These are phyloP conservation scores for Dione juno DNA, from an alignment of 2,888 invertebrate genomes.

Conservation along the genomic window DNA sequence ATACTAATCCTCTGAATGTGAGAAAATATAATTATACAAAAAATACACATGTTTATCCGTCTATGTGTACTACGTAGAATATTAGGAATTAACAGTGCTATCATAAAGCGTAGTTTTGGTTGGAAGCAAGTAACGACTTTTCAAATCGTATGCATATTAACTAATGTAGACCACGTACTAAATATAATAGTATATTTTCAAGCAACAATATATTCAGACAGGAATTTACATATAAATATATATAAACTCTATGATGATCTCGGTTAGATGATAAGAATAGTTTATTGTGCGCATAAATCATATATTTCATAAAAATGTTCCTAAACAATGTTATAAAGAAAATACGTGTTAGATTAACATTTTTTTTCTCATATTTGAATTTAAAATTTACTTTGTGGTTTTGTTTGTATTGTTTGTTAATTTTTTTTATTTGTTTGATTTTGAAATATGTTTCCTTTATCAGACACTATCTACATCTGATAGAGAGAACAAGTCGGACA, in stretches of 20 bases:
- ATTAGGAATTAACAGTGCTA: background rate
- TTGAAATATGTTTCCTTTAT: too few relatives aligned
- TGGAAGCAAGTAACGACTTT: background rate
- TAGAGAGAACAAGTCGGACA: too few relatives aligned
- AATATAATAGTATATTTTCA: background rate
- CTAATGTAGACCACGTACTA: background rate
- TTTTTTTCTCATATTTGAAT: too few relatives aligned
- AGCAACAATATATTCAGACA: conserved; percentile 2
- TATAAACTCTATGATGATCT: conserved; percentile 10
- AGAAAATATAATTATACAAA: too few relatives aligned
- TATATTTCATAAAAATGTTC: background rate
- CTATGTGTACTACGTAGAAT: background rate
- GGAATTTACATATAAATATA: background rate
- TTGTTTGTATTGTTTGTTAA: too few relatives aligned
- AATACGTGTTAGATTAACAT: too few relatives aligned
- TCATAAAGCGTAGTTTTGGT: background rate
- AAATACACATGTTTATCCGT: too few relatives aligned
- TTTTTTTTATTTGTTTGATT: too few relatives aligned
- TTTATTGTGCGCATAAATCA: background rate
- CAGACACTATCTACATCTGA: too few relatives aligned
- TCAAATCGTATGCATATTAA: background rate
- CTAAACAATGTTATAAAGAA: too few relatives aligned
- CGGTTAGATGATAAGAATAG: conserved; percentile 11
- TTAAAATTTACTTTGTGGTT: too few relatives aligned
- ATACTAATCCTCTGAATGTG: too few relatives aligned